Evolutionary conservation across 2,888 invertebrate species (phyloP), one percentile per base, ranked within the genome.

Genomic region (Caenorhabditis sulstoni): DNA sequence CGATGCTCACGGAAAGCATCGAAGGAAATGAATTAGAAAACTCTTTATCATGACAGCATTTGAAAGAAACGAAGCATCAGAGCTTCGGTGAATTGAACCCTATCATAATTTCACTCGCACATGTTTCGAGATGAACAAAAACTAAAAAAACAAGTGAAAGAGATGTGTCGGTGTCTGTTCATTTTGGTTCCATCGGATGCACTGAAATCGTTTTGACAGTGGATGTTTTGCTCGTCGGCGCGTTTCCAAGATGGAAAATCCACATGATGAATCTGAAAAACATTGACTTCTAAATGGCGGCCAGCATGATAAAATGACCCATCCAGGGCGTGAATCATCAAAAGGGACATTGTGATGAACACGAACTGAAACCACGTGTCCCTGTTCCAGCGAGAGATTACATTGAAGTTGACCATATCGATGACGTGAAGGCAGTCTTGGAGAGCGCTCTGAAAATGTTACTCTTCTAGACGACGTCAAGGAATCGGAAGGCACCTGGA

Each of bases 391-490:
- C 7, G 29, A 7, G 59, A 52, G 1, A 67, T 53, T 7, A 59
- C 57, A 3, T 62, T 75, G 8, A 61, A 67, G 49, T 76, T 67
- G 12, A 68, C 50, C 62, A 67, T 68, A 45, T 76, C 75, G 4
- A 76, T 62, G 1, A 76, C 29, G 11, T 67, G 75, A 4, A 75
- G 58, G 47, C 66, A 61, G 35, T 75, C 53, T 49, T 75, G 75
- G 16, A 61, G 44, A 3, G 49, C 61, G 55, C 75, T 76, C 50
- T 68, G 68, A 18, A 73, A 58, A 18, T n/a, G n/a, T 16, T 4
- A 37, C 11, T 37, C 37, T 37, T 37, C 3, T 16, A 39, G n/a
- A 29, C n/a, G 47, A 14, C n/a, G 16, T 11, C 11, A 50, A 50
- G 9, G 5, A 22, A 22, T 7, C 11, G 3, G 9, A 12, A 5